A percentile compares a stretch with the other conserved stretches of the same genome.
phyloP scores from a whole-genome alignment of 2,113 vertebrate species.

The Mola mola region DNA sequence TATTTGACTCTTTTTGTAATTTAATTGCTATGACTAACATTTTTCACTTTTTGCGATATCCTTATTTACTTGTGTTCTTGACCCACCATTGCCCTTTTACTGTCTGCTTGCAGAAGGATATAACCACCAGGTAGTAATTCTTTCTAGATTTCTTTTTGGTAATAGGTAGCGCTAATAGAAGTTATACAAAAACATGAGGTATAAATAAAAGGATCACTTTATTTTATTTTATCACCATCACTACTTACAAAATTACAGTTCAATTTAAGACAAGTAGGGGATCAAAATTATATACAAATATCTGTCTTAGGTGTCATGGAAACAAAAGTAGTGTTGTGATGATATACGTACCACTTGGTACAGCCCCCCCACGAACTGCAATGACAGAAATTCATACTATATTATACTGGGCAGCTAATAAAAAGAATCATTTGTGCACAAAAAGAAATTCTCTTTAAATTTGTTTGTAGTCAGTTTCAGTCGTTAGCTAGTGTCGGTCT shows the following conservation, averaged over 20 bases:
- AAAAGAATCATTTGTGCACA: neutral
- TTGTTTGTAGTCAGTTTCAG: neutral
- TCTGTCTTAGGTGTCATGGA: neutral
- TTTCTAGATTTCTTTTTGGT: too few species aligned
- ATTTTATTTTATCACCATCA: slow-evolving; percentile 56
- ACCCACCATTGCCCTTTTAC: too few species aligned
- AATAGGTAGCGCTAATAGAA: too few species aligned
- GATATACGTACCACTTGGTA: slow-evolving; percentile 62
- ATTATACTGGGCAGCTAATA: neutral
- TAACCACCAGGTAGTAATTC: too few species aligned
- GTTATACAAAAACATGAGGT: too few species aligned
- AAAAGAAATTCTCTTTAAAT: neutral
- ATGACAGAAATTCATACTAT: slow-evolving; percentile 12
- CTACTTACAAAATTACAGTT: slow-evolving; percentile 44
- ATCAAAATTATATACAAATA: neutral
- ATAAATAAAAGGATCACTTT: too few species aligned
- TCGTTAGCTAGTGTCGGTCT: neutral
- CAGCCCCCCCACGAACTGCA: slow-evolving; percentile 53
- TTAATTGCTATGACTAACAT: too few species aligned
- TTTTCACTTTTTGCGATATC: too few species aligned
- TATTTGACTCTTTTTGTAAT: too few species aligned
- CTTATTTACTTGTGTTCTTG: too few species aligned
- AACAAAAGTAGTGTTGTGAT: neutral
- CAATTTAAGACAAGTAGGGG: neutral
- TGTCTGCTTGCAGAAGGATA: too few species aligned